Evolutionary conservation across 2,888 invertebrate species (phyloP).

Genomic region (Seladonia tumulorum): DNA sequence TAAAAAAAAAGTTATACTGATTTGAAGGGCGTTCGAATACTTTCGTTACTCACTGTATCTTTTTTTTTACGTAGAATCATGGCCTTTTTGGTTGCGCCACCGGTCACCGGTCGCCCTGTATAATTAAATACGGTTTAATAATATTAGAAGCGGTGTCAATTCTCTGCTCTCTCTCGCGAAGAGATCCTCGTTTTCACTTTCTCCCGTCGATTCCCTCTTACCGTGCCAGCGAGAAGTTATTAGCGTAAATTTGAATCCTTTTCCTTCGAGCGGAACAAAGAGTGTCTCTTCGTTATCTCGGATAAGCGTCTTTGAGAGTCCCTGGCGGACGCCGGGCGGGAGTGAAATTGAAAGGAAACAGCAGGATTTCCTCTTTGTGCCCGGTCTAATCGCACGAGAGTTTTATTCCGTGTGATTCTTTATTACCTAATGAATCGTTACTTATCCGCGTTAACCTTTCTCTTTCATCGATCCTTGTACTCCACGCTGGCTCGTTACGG

Average conservation of each 20-base stretch:
- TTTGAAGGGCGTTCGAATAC: too few species aligned
- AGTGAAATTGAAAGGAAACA: slow-evolving; percentile 5
- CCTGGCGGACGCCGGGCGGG: background rate
- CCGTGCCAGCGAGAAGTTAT: slow-evolving; percentile 4
- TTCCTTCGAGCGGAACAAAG: slow-evolving; percentile 10
- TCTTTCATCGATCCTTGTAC: background rate
- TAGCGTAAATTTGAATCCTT: slow-evolving; percentile 12
- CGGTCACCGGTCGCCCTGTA: background rate
- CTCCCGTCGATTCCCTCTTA: slow-evolving; percentile 13
- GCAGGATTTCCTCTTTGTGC: slow-evolving; percentile 5
- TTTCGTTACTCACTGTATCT: too few species aligned
- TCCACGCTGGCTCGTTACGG: background rate
- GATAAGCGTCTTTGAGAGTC: background rate
- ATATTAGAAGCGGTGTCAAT: slow-evolving; percentile 1
- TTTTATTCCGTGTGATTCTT: background rate
- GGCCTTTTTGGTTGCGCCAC: background rate
- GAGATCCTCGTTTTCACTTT: slow-evolving; percentile 18
- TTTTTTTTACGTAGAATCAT: background rate
- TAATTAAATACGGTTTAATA: background rate
- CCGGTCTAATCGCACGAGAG: background rate
- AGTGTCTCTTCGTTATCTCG: slow-evolving; percentile 31
- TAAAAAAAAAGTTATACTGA: too few species aligned
- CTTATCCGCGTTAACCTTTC: background rate
- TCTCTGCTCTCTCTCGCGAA: background rate
- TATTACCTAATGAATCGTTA: slow-evolving; percentile 5